Conservation (phyloP, 2,797 vertebrate genomes). For the Pyrocephalus nanus region DNA sequence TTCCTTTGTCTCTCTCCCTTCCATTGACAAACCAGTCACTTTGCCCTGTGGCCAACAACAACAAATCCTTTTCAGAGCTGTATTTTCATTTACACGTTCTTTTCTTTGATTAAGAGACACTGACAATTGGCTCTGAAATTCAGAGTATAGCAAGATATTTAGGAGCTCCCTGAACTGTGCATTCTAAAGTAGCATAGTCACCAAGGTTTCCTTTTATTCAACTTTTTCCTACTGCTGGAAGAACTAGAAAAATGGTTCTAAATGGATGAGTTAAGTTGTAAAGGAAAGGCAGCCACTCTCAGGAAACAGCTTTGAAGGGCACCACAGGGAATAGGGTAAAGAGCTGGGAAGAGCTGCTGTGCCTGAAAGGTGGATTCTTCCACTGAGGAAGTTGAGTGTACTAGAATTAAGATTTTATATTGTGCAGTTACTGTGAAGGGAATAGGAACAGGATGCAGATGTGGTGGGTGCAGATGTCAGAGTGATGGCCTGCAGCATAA, state of each 20-base stretch:
- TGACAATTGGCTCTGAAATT: not conserved
- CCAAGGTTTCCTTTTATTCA: not conserved
- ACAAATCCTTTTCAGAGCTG: not conserved
- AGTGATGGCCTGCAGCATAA: not conserved
- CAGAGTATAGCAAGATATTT: not conserved
- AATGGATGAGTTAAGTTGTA: not conserved
- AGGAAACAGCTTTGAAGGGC: conserved; percentile 8
- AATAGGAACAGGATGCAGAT: not conserved
- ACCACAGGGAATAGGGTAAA: not conserved
- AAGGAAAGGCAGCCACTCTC: not conserved
- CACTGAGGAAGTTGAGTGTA: not conserved
- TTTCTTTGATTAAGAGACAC: not conserved
- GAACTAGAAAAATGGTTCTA: not conserved
- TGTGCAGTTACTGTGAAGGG: not conserved
- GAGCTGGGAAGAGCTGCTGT: not conserved
- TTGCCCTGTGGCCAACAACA: not conserved
- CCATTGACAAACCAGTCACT: not conserved
- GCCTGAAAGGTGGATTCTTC: not conserved
- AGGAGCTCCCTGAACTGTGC: not conserved
- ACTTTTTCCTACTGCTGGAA: not conserved
- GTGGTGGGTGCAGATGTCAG: not conserved
- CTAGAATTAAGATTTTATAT: not conserved
- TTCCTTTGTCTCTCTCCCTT: not conserved
- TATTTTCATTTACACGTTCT: not conserved
- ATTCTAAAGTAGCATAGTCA: not conserved